Evolutionary conservation across 1,140 invertebrate species (phyloP).

Genomic region (Ceratoteleas bidentatus): DNA sequence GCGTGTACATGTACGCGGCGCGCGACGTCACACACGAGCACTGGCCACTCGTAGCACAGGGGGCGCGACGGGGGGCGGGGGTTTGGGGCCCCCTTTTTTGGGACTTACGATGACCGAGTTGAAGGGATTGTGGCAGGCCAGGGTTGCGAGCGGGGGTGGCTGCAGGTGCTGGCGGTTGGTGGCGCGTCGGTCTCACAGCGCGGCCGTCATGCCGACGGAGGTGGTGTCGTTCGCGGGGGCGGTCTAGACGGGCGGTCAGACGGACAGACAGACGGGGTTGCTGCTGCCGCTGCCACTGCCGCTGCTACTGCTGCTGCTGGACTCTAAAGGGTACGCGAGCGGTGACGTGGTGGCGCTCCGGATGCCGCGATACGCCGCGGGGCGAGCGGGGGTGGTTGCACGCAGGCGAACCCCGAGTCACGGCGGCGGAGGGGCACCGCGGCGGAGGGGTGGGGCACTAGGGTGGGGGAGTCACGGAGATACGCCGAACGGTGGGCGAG

Average conservation of each 20-base stretch:
- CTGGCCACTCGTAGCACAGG: slow-evolving; percentile 49
- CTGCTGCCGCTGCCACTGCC: slow-evolving; percentile 37
- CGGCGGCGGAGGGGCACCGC: slow-evolving; percentile 48
- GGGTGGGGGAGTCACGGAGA: slow-evolving; percentile 62
- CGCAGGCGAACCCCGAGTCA: slow-evolving; percentile 35
- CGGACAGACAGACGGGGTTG: slow-evolving; percentile 47
- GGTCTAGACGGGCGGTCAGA: slow-evolving; percentile 34
- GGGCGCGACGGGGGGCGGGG: neutral
- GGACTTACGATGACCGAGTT: slow-evolving; percentile 81
- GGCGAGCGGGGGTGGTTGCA: slow-evolving; percentile 29
- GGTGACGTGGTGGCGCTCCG: slow-evolving; percentile 60
- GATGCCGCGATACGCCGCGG: slow-evolving; percentile 53
- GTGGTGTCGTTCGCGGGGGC: slow-evolving; percentile 11
- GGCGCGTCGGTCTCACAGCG: slow-evolving; percentile 36
- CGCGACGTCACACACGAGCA: slow-evolving; percentile 58
- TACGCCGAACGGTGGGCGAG: slow-evolving; percentile 57
- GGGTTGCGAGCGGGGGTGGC: slow-evolving; percentile 69
- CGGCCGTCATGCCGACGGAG: slow-evolving; percentile 54
- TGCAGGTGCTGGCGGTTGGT: slow-evolving; percentile 36
- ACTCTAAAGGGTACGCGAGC: slow-evolving; percentile 50
- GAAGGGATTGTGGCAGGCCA: slow-evolving; percentile 81
- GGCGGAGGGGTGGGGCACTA: slow-evolving; percentile 28
- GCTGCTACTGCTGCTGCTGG: slow-evolving; percentile 56
- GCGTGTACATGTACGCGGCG: slow-evolving; percentile 58
- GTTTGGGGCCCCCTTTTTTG: neutral